These are phyloP conservation scores for Cichladusa arquata DNA, from an alignment of 2,113 vertebrate species.

Conservation along the genomic window DNA sequence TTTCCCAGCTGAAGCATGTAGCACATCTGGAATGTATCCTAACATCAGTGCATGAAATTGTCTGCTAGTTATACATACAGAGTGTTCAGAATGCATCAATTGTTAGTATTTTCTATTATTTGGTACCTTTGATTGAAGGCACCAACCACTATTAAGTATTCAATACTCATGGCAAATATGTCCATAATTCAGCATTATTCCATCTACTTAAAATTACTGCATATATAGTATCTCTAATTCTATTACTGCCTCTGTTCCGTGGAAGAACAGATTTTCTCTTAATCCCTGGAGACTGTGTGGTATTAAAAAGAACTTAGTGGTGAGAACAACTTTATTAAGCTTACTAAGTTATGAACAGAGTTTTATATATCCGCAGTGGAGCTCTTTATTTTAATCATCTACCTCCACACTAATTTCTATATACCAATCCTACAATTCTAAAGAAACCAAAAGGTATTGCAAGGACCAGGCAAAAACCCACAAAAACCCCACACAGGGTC, in stretches of 20 bases:
- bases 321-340: not conserved
- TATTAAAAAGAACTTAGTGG: not conserved
- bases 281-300: not conserved
- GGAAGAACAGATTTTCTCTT: not conserved
- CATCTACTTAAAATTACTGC: not conserved
- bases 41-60: not conserved
- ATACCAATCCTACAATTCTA: not conserved
- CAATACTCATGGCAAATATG: not conserved
- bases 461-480: not conserved
- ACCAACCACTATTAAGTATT: not conserved
- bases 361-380: not conserved
- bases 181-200: not conserved
- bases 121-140: not conserved
- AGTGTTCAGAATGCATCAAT: not conserved
- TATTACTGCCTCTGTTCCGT: not conserved
- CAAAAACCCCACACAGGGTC: accelerated
- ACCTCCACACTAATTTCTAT: not conserved
- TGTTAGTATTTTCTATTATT: not conserved
- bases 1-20: not conserved
- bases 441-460: not conserved
- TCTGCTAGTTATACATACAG: not conserved
- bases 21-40: not conserved
- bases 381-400: not conserved
- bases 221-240: not conserved
- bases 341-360: not conserved